Percentiles rank a stretch among this genome's conserved stretches.
Evolutionary conservation across 2,797 vertebrate species (phyloP).

Genomic region (Meriones psammophilus): DNA sequence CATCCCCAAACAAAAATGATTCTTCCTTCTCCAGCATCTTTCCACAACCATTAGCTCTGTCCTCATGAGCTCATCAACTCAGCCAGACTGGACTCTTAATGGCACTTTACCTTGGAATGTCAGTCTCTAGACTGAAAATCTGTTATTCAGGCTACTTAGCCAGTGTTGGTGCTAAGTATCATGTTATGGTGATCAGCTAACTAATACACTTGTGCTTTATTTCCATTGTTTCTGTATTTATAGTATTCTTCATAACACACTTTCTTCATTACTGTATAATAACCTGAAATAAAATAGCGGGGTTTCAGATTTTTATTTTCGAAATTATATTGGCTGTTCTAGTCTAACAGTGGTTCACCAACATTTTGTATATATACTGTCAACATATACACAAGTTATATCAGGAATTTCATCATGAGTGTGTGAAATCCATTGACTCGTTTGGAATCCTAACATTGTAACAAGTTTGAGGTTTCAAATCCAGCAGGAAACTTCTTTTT

Average conservation of each 20-base stretch:
- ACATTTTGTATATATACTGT: not conserved
- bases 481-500: not conserved
- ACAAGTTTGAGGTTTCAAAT: not conserved
- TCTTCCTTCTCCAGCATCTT: accelerated
- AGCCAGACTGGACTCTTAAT: not conserved
- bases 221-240: not conserved
- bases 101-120: not conserved
- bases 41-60: not conserved
- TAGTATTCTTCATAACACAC: not conserved
- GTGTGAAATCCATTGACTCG: not conserved
- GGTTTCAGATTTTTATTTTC: not conserved
- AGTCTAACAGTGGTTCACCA: not conserved
- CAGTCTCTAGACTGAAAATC: not conserved
- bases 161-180: not conserved
- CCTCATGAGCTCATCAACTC: not conserved
- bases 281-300: not conserved
- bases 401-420: not conserved
- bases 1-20: not conserved
- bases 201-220: not conserved
- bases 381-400: not conserved
- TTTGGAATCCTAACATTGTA: not conserved
- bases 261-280: not conserved
- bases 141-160: not conserved
- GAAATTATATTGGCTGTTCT: not conserved
- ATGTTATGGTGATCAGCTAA: not conserved